Conservation (phyloP, 2,888 invertebrate genomes). For the Adelphocoris suturalis region DNA sequence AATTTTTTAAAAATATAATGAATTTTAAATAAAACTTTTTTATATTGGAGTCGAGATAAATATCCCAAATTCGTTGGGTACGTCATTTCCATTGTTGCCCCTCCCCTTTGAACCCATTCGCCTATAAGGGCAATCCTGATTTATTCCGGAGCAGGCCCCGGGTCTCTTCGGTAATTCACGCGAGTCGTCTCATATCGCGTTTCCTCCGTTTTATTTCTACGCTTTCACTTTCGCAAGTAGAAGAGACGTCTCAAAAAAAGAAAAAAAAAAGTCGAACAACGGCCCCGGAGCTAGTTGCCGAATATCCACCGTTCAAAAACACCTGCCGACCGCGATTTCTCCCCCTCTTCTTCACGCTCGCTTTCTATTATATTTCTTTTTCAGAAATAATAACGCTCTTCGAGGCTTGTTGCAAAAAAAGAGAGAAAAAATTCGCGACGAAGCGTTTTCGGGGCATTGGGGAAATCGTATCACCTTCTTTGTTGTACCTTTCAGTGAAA, state of each 20-base stretch:
- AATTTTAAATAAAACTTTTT: too few relatives aligned
- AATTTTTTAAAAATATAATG: too few relatives aligned
- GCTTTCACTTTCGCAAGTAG: conserved; percentile 12
- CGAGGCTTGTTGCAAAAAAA: neutral
- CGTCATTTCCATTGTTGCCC: too few relatives aligned
- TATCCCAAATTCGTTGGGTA: too few relatives aligned
- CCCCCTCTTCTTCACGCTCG: neutral
- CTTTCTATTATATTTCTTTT: neutral
- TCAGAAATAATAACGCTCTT: neutral
- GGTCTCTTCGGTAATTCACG: neutral
- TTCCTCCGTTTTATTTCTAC: neutral
- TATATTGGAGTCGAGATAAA: too few relatives aligned
- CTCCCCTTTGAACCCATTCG: neutral
- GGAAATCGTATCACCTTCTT: neutral
- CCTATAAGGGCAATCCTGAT: neutral
- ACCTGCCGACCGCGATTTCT: conserved; percentile 29
- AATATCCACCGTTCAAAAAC: conserved; percentile 17
- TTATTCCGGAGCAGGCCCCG: neutral
- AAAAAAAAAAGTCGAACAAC: neutral
- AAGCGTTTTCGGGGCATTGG: neutral
- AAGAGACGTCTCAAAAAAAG: neutral
- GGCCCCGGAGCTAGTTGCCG: neutral
- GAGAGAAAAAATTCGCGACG: neutral
- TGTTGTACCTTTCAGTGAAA: neutral
- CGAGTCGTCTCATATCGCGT: conserved; percentile 4